These are phyloP conservation scores for Junonia oenone DNA, from an alignment of 2,888 invertebrate genomes.

Conservation along the genomic window DNA sequence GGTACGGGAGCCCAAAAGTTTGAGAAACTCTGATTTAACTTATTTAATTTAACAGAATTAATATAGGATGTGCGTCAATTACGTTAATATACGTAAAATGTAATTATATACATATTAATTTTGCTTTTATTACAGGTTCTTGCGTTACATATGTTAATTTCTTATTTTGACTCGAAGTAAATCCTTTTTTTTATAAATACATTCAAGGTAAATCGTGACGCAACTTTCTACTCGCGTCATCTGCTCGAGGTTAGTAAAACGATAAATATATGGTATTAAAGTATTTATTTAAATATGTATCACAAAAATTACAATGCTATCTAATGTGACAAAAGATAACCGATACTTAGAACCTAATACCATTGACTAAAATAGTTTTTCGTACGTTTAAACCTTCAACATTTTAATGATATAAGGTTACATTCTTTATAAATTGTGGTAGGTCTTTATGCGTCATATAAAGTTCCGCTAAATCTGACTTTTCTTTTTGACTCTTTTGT, in stretches of 20 bases:
- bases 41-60: not conserved
- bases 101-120: not conserved
- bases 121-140: not conserved
- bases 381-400: not conserved
- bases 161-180: no score
- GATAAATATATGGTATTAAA: conserved; percentile 16
- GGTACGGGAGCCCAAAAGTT: no score
- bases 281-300: conserved; percentile 47
- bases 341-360: not conserved
- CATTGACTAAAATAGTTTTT: not conserved
- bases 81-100: no score
- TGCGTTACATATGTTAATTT: not conserved
- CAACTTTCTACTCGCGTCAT: conserved; percentile 11
- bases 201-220: conserved; percentile 12
- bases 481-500: no score
- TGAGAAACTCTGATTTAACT: no score
- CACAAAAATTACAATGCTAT: conserved; percentile 39
- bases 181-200: not conserved
- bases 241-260: conserved; percentile 20
- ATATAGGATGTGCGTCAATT: no score
- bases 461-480: no score
- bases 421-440: not conserved
- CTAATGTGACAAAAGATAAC: conserved; percentile 19
- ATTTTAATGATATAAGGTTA: not conserved
- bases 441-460: not conserved